Conservation (phyloP, 2,888 invertebrate species). For the Heteropelma amictum region DNA sequence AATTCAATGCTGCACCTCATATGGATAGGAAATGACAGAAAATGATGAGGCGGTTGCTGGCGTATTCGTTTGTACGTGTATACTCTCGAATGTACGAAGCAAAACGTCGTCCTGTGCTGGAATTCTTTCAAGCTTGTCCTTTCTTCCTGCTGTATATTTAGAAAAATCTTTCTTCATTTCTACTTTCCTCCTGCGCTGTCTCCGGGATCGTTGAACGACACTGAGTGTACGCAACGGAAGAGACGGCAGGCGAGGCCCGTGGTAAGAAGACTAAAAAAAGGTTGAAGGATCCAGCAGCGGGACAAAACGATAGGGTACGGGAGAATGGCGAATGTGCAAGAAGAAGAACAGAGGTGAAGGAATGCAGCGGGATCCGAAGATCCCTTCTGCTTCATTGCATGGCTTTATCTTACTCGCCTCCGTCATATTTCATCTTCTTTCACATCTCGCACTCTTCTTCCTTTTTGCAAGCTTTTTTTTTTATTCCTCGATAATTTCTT, state of each 20-base stretch:
- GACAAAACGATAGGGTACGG: neutral
- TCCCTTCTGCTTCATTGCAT: slow-evolving; percentile 16
- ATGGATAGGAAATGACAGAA: too few relatives aligned
- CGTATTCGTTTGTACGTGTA: too few relatives aligned
- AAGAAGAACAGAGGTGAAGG: slow-evolving; percentile 45
- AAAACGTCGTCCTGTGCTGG: neutral
- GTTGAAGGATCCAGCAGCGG: neutral
- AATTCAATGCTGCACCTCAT: too few relatives aligned
- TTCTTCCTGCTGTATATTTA: neutral
- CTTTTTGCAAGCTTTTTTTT: neutral
- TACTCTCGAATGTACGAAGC: too few relatives aligned
- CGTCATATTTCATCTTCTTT: slow-evolving; percentile 21
- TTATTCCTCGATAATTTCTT: slow-evolving; percentile 16
- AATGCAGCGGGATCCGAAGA: slow-evolving; percentile 20
- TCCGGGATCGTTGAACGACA: slow-evolving; percentile 19
- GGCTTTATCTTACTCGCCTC: slow-evolving; percentile 30
- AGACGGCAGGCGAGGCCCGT: neutral
- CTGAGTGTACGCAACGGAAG: neutral
- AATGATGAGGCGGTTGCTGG: too few relatives aligned
- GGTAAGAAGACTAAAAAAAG: slow-evolving; percentile 12
- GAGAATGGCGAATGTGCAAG: slow-evolving; percentile 32
- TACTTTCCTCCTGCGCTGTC: slow-evolving; percentile 19
- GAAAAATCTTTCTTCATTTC: neutral
- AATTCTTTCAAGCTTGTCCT: neutral
- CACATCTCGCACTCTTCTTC: slow-evolving; percentile 4